Evolutionary conservation across 2,888 invertebrate genomes (phyloP), one percentile per base, ranked within the genome.

Genomic region (Chrysolina haemoptera): DNA sequence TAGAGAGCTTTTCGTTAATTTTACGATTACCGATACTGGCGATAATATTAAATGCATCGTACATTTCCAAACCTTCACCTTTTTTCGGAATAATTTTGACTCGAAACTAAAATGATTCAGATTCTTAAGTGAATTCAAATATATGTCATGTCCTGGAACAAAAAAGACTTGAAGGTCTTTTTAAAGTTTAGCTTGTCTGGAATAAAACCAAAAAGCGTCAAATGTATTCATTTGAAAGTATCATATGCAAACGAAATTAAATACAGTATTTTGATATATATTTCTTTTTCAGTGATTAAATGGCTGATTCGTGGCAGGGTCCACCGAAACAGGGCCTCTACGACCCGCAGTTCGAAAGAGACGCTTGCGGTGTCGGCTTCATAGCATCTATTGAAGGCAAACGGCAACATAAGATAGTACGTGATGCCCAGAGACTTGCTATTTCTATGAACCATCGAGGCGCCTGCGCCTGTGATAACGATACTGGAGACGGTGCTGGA

Each of bases 381-480:
- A 97, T 99, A 85, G 99, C 98, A 87, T 96, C 96, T 89, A 98
- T 99, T 89, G 97, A 99, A 91, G 99, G 99, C 82, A 92, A 93
- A 86, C 92, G 95, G 79, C 94, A 96, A 82, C 95, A 98, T 90
- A 97, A 98, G 96, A 98, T 99, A 87, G 92, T 99, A 83, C 93
- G 94, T 86, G 98, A 99, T 94, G 98, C 99, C 70, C 95, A 98
- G 89, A 95, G 92, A 82, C 92, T 99, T 89, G 95, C 99, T 76
- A 94, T 94, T 88, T 95, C 99, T 85, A 99, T 99, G 99, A 97
- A 98, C 91, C 99, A 99, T 90, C 95, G 99, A 80, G 99, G 99
- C 84, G 99, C 99, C 67, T 98, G 98, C 89, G 97, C 98, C 55
- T 98, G 98, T 90, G 99, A 99, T 90, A 99, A 99, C 89, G 98